Evolutionary conservation across 1,140 invertebrate species (phyloP).

Genomic region (Tetramorium alpestre): DNA sequence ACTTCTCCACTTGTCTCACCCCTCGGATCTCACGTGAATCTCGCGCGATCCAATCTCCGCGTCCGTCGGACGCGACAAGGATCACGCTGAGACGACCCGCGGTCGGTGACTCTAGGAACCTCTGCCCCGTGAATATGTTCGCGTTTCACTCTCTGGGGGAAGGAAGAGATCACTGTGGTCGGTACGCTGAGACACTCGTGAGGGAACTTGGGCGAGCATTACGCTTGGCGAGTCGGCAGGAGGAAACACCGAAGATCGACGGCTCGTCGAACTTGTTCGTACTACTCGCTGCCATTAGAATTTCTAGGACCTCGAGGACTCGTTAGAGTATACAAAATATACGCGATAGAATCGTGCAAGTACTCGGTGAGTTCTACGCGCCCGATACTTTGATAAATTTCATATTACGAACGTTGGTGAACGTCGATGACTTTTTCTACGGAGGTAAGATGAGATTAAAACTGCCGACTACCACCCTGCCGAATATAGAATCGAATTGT

Average conservation of each 20-base stretch:
- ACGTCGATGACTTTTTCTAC: constrained; percentile 38
- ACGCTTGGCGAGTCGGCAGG: neutral
- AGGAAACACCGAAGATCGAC: constrained; percentile 17
- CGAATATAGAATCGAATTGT: neutral
- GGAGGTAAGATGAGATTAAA: constrained; percentile 24
- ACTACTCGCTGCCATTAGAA: constrained; percentile 47
- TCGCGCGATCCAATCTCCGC: neutral
- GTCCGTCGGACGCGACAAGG: neutral
- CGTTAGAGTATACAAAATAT: neutral
- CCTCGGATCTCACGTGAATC: constrained; percentile 8
- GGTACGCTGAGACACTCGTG: neutral
- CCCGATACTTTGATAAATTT: constrained; percentile 55
- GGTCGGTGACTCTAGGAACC: neutral
- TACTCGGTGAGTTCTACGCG: neutral
- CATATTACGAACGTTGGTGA: constrained; percentile 30
- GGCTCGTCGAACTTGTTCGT: constrained; percentile 3
- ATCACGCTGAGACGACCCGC: neutral
- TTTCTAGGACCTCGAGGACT: neutral
- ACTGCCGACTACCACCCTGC: neutral
- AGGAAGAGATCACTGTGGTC: neutral
- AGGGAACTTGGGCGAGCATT: neutral
- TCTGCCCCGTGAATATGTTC: neutral
- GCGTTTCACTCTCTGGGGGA: neutral
- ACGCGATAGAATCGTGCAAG: neutral
- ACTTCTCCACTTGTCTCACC: neutral